phyloP scores from a whole-genome alignment of 2,797 vertebrate genomes.

The Epinephelus awoara region DNA sequence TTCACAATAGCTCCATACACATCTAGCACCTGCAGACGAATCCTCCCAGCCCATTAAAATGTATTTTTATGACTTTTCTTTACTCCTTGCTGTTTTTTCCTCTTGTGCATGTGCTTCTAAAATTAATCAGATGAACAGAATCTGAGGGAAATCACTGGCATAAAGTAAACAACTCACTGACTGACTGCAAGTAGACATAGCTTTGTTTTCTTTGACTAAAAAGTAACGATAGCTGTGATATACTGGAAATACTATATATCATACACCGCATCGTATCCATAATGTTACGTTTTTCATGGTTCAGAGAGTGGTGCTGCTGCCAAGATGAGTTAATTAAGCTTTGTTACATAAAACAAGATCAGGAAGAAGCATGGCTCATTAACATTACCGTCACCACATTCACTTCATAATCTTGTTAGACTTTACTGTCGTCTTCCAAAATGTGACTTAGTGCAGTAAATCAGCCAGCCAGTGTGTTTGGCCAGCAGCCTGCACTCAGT shows the following conservation, averaged over 20 bases:
- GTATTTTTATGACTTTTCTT: background rate
- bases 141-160: too few relatives aligned
- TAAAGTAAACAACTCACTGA: too few relatives aligned
- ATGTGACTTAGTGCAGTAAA: background rate
- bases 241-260: background rate
- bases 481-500: background rate
- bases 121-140: background rate
- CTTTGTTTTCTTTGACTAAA: too few relatives aligned
- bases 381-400: background rate
- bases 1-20: too few relatives aligned
- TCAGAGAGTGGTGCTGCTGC: background rate
- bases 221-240: background rate
- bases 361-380: background rate
- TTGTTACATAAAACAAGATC: background rate
- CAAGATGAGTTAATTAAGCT: background rate
- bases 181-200: too few relatives aligned
- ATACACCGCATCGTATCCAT: background rate
- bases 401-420: background rate
- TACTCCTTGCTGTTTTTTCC: background rate
- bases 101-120: background rate
- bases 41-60: slow-evolving; percentile 1
- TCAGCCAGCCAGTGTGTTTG: background rate
- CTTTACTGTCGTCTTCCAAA: background rate
- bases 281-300: too few relatives aligned
- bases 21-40: background rate